Evolutionary conservation across 2,888 invertebrate species (phyloP).

Genomic region (Pyrrhosoma nymphula): DNA sequence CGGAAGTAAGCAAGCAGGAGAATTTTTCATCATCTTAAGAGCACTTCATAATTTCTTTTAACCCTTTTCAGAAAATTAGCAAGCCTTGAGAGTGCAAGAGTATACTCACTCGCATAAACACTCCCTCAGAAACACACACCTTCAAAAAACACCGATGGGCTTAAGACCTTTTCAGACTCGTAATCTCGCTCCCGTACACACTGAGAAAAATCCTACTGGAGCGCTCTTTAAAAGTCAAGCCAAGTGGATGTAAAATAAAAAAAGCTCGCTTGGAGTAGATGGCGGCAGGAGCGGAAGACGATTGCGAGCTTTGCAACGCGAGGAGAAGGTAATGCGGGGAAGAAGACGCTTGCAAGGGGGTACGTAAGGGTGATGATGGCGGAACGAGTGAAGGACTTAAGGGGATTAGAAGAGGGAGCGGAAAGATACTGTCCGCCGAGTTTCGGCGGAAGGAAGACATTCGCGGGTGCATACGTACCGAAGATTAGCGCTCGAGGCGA

Average conservation of each 20-base stretch:
- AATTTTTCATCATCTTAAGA: conserved; percentile 45
- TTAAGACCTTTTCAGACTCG: conserved; percentile 58
- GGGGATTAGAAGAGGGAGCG: background rate
- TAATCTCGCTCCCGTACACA: conserved; percentile 29
- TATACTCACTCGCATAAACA: conserved; percentile 28
- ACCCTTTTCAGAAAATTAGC: conserved; percentile 47
- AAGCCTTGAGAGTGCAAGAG: background rate
- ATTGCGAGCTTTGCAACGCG: too few species aligned
- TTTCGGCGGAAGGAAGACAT: background rate
- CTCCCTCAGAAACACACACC: background rate
- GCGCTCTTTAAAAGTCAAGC: conserved; percentile 26
- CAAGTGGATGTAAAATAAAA: conserved; percentile 17
- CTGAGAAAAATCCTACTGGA: conserved; percentile 20
- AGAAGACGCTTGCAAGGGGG: background rate
- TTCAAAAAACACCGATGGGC: conserved; percentile 29
- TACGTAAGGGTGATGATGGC: background rate
- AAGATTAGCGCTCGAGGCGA: background rate
- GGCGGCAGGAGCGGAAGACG: background rate
- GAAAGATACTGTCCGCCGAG: background rate
- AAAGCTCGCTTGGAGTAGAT: background rate
- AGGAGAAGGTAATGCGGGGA: background rate
- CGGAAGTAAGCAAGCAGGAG: conserved; percentile 14
- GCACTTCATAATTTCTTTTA: background rate
- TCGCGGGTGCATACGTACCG: background rate
- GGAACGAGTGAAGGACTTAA: background rate